A percentile compares a stretch with the other conserved stretches of the same genome.
Evolutionary conservation across 1,140 invertebrate species (phyloP).

Genomic region (Drosophila ercepeae): DNA sequence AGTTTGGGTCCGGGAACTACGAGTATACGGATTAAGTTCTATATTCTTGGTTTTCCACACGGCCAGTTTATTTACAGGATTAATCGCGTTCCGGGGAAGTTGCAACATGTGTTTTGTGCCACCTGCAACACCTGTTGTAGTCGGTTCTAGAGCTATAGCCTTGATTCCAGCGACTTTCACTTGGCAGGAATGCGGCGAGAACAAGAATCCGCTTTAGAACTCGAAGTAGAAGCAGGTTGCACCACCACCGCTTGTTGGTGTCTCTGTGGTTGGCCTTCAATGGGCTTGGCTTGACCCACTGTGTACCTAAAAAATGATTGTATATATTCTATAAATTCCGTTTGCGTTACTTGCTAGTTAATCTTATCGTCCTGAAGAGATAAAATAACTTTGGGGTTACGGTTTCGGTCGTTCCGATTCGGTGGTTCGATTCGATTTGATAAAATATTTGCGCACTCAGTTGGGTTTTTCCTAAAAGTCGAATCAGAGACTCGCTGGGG

Average conservation of each 20-base stretch:
- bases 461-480: background rate
- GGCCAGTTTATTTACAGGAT: background rate
- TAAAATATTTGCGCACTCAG: constrained; percentile 35
- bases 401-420: constrained; percentile 6
- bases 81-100: background rate
- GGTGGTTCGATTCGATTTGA: constrained; percentile 23
- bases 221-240: constrained; percentile 17
- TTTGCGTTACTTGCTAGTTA: constrained; percentile 24
- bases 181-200: constrained; percentile 55
- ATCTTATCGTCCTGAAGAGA: constrained; percentile 40
- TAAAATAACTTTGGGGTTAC: constrained; percentile 47
- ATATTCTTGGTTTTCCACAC: background rate
- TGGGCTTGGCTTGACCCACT: constrained; percentile 36
- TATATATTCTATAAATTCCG: no score
- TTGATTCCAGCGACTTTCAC: constrained; percentile 62
- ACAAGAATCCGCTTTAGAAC: constrained; percentile 22
- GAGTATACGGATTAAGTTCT: no score
- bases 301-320: no score
- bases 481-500: no score
- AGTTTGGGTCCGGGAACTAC: no score
- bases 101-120: background rate
- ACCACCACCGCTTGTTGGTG: constrained; percentile 10
- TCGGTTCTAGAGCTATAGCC: constrained; percentile 20
- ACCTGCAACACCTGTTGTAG: background rate
- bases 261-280: constrained; percentile 35